phyloP scores from a whole-genome alignment of 2,797 vertebrate genomes.

The Enteromius argenteus region DNA sequence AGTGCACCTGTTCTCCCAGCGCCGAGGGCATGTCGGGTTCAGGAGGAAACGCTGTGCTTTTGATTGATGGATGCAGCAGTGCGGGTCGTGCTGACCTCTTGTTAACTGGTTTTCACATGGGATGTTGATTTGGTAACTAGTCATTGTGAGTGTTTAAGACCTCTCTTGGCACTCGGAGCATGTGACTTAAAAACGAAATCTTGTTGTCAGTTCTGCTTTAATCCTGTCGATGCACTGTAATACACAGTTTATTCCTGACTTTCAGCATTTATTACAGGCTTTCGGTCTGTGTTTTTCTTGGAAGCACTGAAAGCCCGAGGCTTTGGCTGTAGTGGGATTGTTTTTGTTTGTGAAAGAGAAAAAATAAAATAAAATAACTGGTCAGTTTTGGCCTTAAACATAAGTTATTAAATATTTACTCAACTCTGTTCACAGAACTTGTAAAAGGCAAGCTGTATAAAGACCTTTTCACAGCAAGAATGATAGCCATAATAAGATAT shows the following conservation, averaged over 20 bases:
- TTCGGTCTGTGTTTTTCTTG: neutral
- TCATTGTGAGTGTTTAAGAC: neutral
- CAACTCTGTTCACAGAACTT: neutral
- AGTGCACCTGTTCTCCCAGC: conserved; percentile 33
- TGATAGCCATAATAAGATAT: neutral
- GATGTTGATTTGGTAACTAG: neutral
- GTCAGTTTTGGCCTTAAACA: neutral
- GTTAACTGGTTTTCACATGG: conserved; percentile 9
- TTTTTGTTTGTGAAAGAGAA: neutral
- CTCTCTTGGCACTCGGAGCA: neutral
- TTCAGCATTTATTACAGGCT: neutral
- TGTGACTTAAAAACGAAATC: neutral
- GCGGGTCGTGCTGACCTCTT: neutral
- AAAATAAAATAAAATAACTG: neutral
- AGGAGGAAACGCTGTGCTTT: neutral
- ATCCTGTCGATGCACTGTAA: neutral
- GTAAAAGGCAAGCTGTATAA: neutral
- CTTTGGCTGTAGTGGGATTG: neutral
- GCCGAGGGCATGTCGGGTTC: conserved; percentile 9
- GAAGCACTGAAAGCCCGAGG: neutral
- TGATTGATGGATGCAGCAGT: conserved; percentile 37
- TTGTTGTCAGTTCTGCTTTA: neutral
- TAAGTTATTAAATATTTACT: neutral
- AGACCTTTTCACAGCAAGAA: neutral
- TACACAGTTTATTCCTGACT: neutral